These are phyloP conservation scores for Lamellibrachia satsuma DNA, from an alignment of 2,888 invertebrate species.

Conservation along the genomic window DNA sequence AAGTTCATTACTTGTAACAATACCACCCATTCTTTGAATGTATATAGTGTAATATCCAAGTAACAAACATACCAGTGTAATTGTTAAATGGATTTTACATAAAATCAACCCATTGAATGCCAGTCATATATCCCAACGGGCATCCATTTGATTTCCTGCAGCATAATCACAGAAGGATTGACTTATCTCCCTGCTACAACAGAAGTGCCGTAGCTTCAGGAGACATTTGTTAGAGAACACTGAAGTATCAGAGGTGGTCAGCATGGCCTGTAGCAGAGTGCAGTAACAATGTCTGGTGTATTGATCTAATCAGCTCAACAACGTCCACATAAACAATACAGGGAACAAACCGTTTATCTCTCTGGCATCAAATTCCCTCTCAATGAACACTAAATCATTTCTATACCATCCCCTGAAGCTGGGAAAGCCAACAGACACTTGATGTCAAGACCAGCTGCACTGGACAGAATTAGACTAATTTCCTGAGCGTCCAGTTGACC, in stretches of 20 bases:
- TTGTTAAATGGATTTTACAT: no score
- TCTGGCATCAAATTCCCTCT: not conserved
- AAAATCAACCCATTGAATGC: no score
- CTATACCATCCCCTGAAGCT: not conserved
- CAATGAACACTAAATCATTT: not conserved
- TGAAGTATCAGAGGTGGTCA: not conserved
- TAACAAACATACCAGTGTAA: no score
- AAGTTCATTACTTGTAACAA: no score
- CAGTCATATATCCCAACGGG: no score
- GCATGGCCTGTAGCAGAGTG: not conserved
- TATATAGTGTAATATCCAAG: no score
- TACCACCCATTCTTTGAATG: no score
- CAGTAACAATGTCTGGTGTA: not conserved
- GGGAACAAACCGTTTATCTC: not conserved
- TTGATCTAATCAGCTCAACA: not conserved
- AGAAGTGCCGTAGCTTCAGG: not conserved
- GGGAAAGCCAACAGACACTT: conserved; percentile 17
- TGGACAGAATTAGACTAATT: not conserved
- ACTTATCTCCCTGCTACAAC: not conserved
- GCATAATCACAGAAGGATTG: not conserved
- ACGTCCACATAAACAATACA: not conserved
- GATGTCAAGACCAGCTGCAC: not conserved
- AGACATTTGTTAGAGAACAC: not conserved
- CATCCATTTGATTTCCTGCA: no score
- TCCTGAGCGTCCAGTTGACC: not conserved